Percentiles rank a stretch among this genome's conserved stretches.
phyloP scores from a whole-genome alignment of 2,113 vertebrate species.

The Melanerpes aurifrons region DNA sequence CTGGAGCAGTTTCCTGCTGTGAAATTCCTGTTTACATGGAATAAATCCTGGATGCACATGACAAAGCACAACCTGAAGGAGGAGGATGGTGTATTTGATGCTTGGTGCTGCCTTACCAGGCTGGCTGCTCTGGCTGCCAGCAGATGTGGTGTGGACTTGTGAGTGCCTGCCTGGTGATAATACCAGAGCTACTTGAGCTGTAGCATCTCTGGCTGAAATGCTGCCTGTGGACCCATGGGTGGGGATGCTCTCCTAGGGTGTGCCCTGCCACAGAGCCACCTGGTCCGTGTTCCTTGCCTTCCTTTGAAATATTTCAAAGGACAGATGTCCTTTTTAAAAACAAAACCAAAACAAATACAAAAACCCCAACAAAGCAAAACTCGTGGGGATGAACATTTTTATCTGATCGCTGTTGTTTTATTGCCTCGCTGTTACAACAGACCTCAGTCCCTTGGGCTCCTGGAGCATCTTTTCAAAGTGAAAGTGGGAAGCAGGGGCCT shows the following conservation, averaged over 20 bases:
- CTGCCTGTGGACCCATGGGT: accelerated
- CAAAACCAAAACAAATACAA: too few species aligned
- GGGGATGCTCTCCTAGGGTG: not conserved
- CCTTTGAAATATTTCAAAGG: not conserved
- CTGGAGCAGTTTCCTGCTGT: not conserved
- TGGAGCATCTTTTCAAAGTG: not conserved
- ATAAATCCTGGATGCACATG: not conserved
- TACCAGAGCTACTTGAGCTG: accelerated
- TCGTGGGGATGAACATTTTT: accelerated
- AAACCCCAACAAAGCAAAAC: not conserved
- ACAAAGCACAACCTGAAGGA: not conserved
- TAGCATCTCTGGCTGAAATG: not conserved
- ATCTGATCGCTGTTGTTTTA: not conserved
- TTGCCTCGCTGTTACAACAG: not conserved
- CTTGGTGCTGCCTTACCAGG: not conserved
- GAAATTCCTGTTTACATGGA: not conserved
- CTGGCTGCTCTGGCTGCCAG: not conserved
- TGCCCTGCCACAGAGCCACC: not conserved
- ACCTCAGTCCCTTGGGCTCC: not conserved
- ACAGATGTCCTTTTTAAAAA: not conserved
- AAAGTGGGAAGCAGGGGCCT: not conserved
- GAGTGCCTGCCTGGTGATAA: not conserved
- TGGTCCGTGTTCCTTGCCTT: not conserved
- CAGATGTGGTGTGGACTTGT: not conserved
- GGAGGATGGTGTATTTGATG: not conserved